Percentiles rank a stretch among this genome's conserved stretches.
These are phyloP conservation scores for Phortica magna DNA, from an alignment of 2,888 invertebrate species.

Conservation along the genomic window DNA sequence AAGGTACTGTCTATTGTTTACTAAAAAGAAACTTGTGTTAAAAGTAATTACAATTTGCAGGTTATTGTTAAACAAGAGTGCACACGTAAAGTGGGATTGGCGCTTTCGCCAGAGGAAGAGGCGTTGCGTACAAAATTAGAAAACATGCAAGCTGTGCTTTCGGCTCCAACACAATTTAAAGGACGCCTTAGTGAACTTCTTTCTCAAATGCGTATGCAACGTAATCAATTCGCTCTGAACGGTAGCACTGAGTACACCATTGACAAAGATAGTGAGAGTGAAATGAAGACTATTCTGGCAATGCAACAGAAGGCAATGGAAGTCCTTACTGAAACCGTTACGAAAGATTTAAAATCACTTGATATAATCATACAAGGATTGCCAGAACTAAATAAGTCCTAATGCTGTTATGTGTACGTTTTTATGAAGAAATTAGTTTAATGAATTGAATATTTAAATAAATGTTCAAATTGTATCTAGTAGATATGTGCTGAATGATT, in stretches of 20 bases:
- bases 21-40: background rate
- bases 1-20: constrained; percentile 80
- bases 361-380: constrained; percentile 89
- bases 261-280: constrained; percentile 85
- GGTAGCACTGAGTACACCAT: constrained; percentile 87
- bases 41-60: constrained; percentile 77
- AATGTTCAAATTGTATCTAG: constrained; percentile 56
- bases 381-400: constrained; percentile 79
- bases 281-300: constrained; percentile 87
- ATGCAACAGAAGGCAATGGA: constrained; percentile 94
- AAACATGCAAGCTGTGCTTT: constrained; percentile 90
- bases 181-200: constrained; percentile 94
- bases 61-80: constrained; percentile 93
- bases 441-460: constrained; percentile 44
- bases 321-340: constrained; percentile 90
- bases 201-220: constrained; percentile 89
- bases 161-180: constrained; percentile 95
- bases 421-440: background rate
- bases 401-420: constrained; percentile 36
- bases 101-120: constrained; percentile 94
- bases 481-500: constrained; percentile 17
- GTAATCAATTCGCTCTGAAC: constrained; percentile 81
- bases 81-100: constrained; percentile 90
- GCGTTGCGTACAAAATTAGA: constrained; percentile 91
- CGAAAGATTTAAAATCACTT: constrained; percentile 87